Evolutionary conservation across 2,113 vertebrate genomes (phyloP), one percentile per base, ranked within the genome.

Genomic region (Elaphurus davidianus): DNA sequence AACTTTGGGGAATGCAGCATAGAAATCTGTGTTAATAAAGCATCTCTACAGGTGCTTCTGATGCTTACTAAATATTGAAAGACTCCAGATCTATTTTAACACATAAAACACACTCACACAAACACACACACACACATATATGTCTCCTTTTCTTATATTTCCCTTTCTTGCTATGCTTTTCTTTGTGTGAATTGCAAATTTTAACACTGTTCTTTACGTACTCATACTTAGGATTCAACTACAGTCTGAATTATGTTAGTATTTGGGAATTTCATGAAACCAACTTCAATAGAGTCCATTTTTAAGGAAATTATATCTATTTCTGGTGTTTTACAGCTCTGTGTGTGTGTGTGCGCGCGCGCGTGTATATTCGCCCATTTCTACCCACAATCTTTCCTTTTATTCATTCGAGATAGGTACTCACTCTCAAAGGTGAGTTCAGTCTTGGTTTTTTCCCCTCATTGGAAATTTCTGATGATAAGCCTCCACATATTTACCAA

Each of bases 251-350:
- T 47, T 62, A 54, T 79, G 40, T n/a, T 81, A 67, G 47, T 74
- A 15, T 87, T 90, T 47, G n/a, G 52, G 14, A n/a, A 55, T 96
- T 83, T 89, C 62, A 30, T 52, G 71, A 55, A 36, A 62, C 79
- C 19, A 57, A 54, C 33, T 96, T 91, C 7, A 93, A 17, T 23
- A 7, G 4, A 82, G 8, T 19, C 1, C 15, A 19, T n/a, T 67
- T 91, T 60, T 14, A 85, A 92, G 30, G 36, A 90, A 90, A 27
- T 17, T 7, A 4, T 76, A 27, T 79, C 13, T n/a, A 15, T 92
- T 85, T 94, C 60, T 96, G 25, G 28, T 6, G 13, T n/a, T 94
- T 88, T 84, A 28, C 16, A 57, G 57, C 21, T 78, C 0, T 57
- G 4, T 33, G 81, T 54, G 59, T 78, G n/a, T 59, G 27, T 57